Conservation (phyloP, 2,113 vertebrate genomes). For the Chloropsis hardwickii region DNA sequence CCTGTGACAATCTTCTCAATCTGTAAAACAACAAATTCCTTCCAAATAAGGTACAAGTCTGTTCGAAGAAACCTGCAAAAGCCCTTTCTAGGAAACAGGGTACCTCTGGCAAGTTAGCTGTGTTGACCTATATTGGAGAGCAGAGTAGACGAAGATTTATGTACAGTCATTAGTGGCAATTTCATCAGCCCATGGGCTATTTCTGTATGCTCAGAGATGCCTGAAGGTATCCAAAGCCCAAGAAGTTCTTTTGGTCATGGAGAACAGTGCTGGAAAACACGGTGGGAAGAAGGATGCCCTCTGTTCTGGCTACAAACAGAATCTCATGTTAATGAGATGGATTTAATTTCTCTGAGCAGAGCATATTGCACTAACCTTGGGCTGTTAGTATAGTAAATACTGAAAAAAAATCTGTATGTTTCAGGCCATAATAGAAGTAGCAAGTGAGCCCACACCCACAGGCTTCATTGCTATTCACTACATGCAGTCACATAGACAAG, state of each 20-base stretch:
- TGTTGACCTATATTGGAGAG: background rate
- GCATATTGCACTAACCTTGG: background rate
- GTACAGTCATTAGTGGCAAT: background rate
- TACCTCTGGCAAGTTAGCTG: background rate
- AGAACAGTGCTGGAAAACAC: background rate
- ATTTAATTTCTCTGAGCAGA: rapidly evolving
- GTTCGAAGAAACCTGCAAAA: background rate
- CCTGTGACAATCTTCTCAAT: rapidly evolving
- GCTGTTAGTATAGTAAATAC: background rate
- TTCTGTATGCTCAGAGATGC: background rate
- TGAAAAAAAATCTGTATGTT: background rate
- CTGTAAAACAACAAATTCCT: background rate
- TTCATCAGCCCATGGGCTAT: background rate
- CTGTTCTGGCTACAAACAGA: background rate
- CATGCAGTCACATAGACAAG: background rate
- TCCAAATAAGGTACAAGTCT: background rate
- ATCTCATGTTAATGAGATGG: background rate
- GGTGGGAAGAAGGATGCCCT: background rate
- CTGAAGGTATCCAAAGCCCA: background rate
- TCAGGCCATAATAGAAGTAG: background rate
- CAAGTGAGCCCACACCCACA: background rate
- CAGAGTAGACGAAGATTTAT: background rate
- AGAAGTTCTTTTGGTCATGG: background rate
- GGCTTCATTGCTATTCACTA: background rate
- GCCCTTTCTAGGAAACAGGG: background rate